Evolutionary conservation across 2,113 vertebrate species (phyloP).

Genomic region (Edolisoma coerulescens): DNA sequence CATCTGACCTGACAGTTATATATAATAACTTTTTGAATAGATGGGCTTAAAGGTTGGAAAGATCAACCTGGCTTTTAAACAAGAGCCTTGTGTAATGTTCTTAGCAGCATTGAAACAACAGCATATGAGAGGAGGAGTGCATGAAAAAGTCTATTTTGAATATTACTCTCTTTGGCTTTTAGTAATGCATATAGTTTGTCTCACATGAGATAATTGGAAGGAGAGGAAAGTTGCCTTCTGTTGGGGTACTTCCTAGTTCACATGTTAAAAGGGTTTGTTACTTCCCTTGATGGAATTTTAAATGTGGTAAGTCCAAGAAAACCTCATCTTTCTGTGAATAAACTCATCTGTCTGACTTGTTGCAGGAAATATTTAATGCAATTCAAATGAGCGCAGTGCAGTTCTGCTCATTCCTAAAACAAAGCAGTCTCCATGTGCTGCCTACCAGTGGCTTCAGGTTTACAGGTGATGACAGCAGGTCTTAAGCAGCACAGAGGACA

Average conservation of each 20-base stretch:
- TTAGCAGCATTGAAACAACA: neutral
- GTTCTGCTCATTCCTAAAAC: neutral
- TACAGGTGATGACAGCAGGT: neutral
- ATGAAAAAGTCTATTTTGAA: neutral
- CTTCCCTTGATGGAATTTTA: neutral
- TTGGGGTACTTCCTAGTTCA: neutral
- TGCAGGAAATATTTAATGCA: neutral
- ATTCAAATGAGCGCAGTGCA: neutral
- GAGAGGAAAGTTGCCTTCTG: neutral
- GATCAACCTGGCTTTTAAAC: neutral
- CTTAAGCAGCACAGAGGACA: neutral
- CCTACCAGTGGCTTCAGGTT: neutral
- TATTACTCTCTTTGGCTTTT: neutral
- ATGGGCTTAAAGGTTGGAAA: neutral
- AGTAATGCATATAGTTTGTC: neutral
- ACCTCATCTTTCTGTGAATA: neutral
- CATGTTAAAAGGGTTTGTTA: accelerated
- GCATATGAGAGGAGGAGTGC: accelerated
- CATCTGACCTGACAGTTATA: neutral
- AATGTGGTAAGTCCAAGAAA: neutral
- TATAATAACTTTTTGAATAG: neutral
- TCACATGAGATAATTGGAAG: neutral
- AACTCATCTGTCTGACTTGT: neutral
- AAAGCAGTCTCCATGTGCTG: neutral
- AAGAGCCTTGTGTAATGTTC: neutral